Conservation (phyloP, 1,140 invertebrate species). For the Thrips palmi region DNA sequence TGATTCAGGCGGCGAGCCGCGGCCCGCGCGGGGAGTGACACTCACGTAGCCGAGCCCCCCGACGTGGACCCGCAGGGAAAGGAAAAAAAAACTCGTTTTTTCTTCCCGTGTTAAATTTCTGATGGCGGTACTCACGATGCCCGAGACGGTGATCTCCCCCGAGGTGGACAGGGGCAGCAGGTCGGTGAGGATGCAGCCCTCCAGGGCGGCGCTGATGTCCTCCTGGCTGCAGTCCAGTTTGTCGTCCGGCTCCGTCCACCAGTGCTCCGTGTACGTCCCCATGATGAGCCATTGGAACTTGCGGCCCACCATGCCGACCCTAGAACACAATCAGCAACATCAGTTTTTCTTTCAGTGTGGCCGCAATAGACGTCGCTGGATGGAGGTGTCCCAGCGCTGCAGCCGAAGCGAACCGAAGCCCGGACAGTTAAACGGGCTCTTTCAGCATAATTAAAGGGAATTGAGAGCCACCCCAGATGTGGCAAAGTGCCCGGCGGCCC, state of each 20-base stretch:
- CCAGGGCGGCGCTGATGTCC: slow-evolving; percentile 62
- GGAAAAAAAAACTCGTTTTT: not conserved
- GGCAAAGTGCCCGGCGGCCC: too few species aligned
- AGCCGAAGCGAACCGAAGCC: too few species aligned
- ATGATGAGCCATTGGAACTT: slow-evolving; percentile 96
- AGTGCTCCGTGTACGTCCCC: slow-evolving; percentile 60
- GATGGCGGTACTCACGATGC: slow-evolving; percentile 50
- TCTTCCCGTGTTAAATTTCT: not conserved
- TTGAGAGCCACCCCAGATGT: too few species aligned
- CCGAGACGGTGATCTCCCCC: slow-evolving; percentile 66
- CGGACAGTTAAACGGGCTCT: too few species aligned
- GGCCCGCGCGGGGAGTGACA: too few species aligned
- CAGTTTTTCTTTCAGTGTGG: not conserved
- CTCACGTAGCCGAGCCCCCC: too few species aligned
- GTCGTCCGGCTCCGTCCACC: slow-evolving; percentile 47
- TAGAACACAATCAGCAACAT: slow-evolving; percentile 18
- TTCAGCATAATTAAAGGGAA: too few species aligned
- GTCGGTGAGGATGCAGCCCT: slow-evolving; percentile 82
- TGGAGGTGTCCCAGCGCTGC: too few species aligned
- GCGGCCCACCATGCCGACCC: slow-evolving; percentile 68
- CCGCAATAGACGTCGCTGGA: too few species aligned
- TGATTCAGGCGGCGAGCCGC: too few species aligned
- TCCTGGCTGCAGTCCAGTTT: slow-evolving; percentile 47
- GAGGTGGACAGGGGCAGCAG: slow-evolving; percentile 53
- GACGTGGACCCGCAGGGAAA: too few species aligned